These are phyloP conservation scores for Athrips mouffetella DNA, from an alignment of 2,888 invertebrate genomes.

Conservation along the genomic window DNA sequence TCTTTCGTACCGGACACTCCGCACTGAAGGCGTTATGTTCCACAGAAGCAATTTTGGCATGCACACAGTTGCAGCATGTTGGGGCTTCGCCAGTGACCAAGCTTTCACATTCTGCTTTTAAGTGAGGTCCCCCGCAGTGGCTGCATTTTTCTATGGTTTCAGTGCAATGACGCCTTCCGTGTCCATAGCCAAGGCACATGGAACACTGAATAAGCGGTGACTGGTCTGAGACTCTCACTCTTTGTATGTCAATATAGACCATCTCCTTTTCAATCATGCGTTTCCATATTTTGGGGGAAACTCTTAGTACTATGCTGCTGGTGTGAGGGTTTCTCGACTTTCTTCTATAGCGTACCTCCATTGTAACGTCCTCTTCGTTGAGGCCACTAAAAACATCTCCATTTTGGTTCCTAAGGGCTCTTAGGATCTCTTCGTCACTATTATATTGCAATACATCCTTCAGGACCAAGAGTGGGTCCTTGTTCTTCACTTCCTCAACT, in stretches of 20 bases:
- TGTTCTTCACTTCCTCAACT: conserved; percentile 15
- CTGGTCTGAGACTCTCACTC: neutral
- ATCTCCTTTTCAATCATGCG: neutral
- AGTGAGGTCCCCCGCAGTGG: too few relatives aligned
- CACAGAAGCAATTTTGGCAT: too few relatives aligned
- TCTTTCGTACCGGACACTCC: too few relatives aligned
- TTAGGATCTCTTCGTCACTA: neutral
- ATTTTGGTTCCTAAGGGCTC: neutral
- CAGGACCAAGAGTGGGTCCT: conserved; percentile 16
- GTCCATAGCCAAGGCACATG: too few relatives aligned
- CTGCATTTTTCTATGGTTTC: too few relatives aligned
- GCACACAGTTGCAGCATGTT: too few relatives aligned
- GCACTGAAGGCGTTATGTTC: too few relatives aligned
- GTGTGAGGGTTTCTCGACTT: neutral
- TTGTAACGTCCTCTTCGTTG: neutral
- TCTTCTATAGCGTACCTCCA: too few relatives aligned
- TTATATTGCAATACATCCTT: neutral
- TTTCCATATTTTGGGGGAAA: neutral
- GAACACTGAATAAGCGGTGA: conserved; percentile 2
- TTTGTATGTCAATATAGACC: neutral
- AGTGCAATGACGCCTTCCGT: too few relatives aligned
- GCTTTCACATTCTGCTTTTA: too few relatives aligned
- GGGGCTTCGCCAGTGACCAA: too few relatives aligned
- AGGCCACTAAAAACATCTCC: neutral
- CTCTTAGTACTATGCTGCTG: neutral